Conservation (phyloP, 1,140 invertebrate genomes). For the Hormaphis cornu region DNA sequence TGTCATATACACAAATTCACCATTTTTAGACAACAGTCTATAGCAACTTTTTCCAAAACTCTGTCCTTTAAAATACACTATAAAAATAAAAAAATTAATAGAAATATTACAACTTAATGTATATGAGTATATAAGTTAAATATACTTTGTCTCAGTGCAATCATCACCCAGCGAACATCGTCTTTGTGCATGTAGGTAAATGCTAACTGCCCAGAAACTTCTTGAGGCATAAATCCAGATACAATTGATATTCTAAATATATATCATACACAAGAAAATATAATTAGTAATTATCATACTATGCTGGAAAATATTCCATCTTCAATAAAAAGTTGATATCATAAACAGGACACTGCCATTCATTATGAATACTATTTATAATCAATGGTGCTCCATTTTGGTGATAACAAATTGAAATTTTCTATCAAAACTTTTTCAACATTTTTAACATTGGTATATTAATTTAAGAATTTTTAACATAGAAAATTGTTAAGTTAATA, state of each 20-base stretch:
- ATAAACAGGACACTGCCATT: too few relatives aligned
- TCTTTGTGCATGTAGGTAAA: slow-evolving; percentile 80
- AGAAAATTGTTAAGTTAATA: too few relatives aligned
- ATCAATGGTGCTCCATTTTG: too few relatives aligned
- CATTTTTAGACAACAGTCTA: slow-evolving; percentile 63
- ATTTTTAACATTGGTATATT: too few relatives aligned
- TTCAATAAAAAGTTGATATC: too few relatives aligned
- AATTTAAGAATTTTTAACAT: too few relatives aligned
- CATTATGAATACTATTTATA: too few relatives aligned
- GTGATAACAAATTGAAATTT: too few relatives aligned
- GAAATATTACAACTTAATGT: not conserved
- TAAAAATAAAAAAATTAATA: not conserved
- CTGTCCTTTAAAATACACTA: slow-evolving; percentile 18
- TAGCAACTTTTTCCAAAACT: slow-evolving; percentile 67
- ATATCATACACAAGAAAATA: slow-evolving; percentile 22
- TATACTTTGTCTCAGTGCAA: slow-evolving; percentile 70
- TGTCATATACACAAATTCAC: slow-evolving; percentile 67
- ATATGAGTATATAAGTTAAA: not conserved
- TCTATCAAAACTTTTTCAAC: too few relatives aligned
- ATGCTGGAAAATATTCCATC: too few relatives aligned
- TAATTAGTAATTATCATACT: too few relatives aligned
- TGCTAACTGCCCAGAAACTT: slow-evolving; percentile 67
- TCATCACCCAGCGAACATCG: slow-evolving; percentile 71
- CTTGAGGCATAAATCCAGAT: slow-evolving; percentile 73
- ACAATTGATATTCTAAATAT: slow-evolving; percentile 61